A percentile compares a stretch with the other conserved stretches of the same genome.
These are phyloP conservation scores for Balaeniceps rex DNA, from an alignment of 2,113 vertebrate species.

Conservation along the genomic window DNA sequence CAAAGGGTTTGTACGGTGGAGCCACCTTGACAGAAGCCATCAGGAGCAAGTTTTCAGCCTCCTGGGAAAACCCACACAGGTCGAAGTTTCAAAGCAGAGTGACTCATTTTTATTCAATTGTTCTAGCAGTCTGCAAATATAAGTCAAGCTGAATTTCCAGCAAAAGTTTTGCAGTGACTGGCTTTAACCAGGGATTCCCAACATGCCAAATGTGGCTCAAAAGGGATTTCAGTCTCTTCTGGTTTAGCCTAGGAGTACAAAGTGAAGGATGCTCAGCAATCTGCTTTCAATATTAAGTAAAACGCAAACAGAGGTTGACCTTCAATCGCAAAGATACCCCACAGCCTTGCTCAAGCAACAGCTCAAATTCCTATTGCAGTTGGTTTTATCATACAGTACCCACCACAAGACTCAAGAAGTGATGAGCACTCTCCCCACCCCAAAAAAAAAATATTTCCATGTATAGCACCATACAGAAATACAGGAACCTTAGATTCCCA, in stretches of 20 bases:
- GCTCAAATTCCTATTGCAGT: neutral
- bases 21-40: neutral
- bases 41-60: neutral
- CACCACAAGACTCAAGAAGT: neutral
- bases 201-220: fast-evolving
- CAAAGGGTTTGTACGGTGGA: neutral
- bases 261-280: neutral
- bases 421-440: neutral
- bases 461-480: neutral
- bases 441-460: no score
- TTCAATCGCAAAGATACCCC: neutral
- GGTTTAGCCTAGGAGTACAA: neutral
- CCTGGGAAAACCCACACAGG: neutral
- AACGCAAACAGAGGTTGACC: neutral
- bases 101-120: neutral
- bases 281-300: neutral
- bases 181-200: neutral
- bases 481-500: neutral
- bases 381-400: fast-evolving
- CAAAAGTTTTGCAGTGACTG: neutral
- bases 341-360: neutral
- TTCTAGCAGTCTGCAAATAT: neutral
- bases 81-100: neutral
- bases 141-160: neutral
- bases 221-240: neutral